A percentile compares a stretch with the other conserved stretches of the same genome.
phyloP scores from a whole-genome alignment of 2,113 vertebrate species.

The Panthera uncia region DNA sequence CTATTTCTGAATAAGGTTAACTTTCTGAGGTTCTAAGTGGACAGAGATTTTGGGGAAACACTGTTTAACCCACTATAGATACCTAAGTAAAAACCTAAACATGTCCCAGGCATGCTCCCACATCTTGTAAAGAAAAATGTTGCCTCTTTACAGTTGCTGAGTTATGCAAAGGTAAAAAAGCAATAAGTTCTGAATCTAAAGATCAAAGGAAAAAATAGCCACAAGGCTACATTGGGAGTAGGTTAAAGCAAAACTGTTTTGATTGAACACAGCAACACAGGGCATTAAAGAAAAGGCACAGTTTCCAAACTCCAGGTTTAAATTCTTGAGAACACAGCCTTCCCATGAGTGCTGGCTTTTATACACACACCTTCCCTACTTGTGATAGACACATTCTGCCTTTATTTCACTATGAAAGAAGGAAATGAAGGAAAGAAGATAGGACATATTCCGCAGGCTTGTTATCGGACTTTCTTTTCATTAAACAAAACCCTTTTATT shows the following conservation, averaged over 20 bases:
- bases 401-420: slow-evolving; percentile 49
- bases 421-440: slow-evolving; percentile 4
- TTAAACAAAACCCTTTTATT: slow-evolving; percentile 55
- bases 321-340: neutral
- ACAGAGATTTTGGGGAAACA: neutral
- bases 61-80: neutral
- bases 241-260: slow-evolving; percentile 1
- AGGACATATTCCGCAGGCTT: neutral
- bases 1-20: neutral
- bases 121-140: neutral
- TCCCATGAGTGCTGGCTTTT: neutral
- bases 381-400: neutral
- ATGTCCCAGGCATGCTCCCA: neutral
- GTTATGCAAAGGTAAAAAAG: slow-evolving; percentile 24
- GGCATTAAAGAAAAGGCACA: neutral
- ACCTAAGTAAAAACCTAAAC: neutral
- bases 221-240: neutral
- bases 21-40: neutral
- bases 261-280: neutral
- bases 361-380: neutral
- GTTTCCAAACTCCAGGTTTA: neutral
- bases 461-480: slow-evolving; percentile 55
- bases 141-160: neutral
- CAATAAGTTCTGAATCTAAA: neutral
- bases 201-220: neutral